Evolutionary conservation across 2,113 vertebrate genomes (phyloP).

Genomic region (Ranitomeya variabilis): DNA sequence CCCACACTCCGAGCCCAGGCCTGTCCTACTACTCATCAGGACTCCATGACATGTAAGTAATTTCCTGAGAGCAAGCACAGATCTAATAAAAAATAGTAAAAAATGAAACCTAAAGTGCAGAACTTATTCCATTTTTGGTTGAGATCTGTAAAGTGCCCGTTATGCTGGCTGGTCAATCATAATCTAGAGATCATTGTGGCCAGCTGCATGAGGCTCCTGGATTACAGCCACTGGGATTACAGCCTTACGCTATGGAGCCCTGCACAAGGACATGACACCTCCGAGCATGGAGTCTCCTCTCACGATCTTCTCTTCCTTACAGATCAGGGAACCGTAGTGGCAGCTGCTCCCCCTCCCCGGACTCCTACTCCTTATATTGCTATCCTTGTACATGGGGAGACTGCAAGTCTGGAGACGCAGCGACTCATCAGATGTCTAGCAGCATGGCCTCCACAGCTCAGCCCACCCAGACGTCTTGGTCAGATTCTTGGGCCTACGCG

Average conservation of each 20-base stretch:
- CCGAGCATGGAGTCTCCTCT: too few relatives aligned
- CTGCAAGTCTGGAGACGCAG: conserved; percentile 82
- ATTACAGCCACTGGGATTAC: too few relatives aligned
- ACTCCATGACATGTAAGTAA: conserved; percentile 86
- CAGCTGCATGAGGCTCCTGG: too few relatives aligned
- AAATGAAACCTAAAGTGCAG: too few relatives aligned
- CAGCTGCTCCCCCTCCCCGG: conserved; percentile 84
- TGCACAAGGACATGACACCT: neutral
- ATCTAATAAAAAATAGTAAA: too few relatives aligned
- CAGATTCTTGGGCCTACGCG: conserved; percentile 74
- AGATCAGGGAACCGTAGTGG: conserved; percentile 74
- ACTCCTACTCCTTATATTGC: conserved; percentile 89
- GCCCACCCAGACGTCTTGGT: conserved; percentile 80
- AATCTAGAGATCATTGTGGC: neutral
- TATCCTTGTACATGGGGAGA: conserved; percentile 94
- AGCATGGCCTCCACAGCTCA: conserved; percentile 68
- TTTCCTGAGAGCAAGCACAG: too few relatives aligned
- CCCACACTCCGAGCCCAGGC: conserved; percentile 79
- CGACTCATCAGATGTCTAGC: conserved; percentile 64
- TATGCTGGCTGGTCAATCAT: neutral
- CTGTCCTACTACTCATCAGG: conserved; percentile 94
- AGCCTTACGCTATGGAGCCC: too few relatives aligned
- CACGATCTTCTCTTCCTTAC: conserved; percentile 14
- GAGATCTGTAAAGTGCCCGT: too few relatives aligned
- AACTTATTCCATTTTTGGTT: too few relatives aligned